Percentiles rank a stretch among this genome's conserved stretches.
Evolutionary conservation across 2,113 vertebrate species (phyloP).

Genomic region (Platysternon megacephalum): DNA sequence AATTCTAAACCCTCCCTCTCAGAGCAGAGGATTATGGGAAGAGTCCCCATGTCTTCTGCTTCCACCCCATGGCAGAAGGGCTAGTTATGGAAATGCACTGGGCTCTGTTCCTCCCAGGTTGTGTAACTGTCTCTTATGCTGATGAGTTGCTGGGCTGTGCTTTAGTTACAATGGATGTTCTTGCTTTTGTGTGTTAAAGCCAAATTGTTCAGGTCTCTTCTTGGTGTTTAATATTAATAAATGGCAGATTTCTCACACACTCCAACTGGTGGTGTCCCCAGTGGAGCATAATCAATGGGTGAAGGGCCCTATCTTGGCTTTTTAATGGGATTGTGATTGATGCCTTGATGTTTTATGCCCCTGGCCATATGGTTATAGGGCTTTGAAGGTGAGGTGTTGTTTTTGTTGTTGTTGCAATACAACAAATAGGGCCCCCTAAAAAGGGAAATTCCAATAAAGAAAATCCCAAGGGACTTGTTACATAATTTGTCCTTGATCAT

Average conservation of each 20-base stretch:
- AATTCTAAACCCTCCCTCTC: not conserved
- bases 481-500: conserved; percentile 69
- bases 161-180: not conserved
- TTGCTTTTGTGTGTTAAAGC: not conserved
- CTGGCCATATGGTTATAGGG: conserved; percentile 61
- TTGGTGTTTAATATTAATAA: not conserved
- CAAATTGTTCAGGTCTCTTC: not conserved
- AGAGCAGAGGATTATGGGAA: not conserved
- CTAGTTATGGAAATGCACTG: not conserved
- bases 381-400: conserved; percentile 34
- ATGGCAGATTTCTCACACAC: conserved; percentile 30
- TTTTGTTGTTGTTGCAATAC: conserved; percentile 39
- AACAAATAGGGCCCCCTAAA: conserved; percentile 30
- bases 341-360: conserved; percentile 77
- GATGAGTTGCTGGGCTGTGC: not conserved
- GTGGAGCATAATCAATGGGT: not conserved
- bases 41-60: not conserved
- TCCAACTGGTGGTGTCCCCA: not conserved
- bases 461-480: conserved; percentile 64
- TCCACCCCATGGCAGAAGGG: not conserved
- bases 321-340: conserved; percentile 63
- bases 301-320: conserved; percentile 47
- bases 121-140: not conserved
- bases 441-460: conserved; percentile 45
- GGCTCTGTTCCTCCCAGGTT: not conserved